Evolutionary conservation across 2,888 invertebrate species (phyloP).

Genomic region (Mesorhabditis belari): DNA sequence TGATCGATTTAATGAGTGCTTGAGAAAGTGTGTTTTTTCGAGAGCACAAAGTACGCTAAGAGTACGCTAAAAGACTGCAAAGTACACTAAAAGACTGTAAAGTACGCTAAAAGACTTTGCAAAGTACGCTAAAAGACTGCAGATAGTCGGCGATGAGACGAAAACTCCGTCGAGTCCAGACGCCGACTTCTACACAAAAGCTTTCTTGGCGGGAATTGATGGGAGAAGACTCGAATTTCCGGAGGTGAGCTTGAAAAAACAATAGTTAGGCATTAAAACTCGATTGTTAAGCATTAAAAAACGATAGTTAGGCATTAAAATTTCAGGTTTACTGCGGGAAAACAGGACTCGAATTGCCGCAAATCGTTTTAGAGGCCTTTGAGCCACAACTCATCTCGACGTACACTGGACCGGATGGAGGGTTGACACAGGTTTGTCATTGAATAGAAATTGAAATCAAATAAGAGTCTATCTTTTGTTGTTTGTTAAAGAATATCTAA

Average conservation of each 20-base stretch:
- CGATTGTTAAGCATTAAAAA: not conserved
- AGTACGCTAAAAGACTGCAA: no score
- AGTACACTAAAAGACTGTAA: conserved; percentile 2
- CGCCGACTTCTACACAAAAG: conserved; percentile 10
- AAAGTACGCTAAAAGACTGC: conserved; percentile 1
- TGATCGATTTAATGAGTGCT: no score
- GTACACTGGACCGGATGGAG: conserved; percentile 75
- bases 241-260: conserved; percentile 10
- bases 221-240: conserved; percentile 24
- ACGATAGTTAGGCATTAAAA: not conserved
- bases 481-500: no score
- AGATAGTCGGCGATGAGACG: conserved; percentile 9
- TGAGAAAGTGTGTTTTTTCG: no score
- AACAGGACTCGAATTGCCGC: conserved; percentile 32
- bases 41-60: no score
- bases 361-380: conserved; percentile 24
- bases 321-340: conserved; percentile 31
- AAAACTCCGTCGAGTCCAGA: conserved; percentile 21
- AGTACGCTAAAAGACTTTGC: conserved; percentile 9
- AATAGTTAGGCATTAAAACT: not conserved
- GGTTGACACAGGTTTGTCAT: conserved; percentile 63
- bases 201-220: conserved; percentile 24
- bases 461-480: no score
- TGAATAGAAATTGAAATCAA: not conserved
- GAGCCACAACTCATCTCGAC: conserved; percentile 60